phyloP scores from a whole-genome alignment of 2,113 vertebrate species.

The Oostethus manadensis region DNA sequence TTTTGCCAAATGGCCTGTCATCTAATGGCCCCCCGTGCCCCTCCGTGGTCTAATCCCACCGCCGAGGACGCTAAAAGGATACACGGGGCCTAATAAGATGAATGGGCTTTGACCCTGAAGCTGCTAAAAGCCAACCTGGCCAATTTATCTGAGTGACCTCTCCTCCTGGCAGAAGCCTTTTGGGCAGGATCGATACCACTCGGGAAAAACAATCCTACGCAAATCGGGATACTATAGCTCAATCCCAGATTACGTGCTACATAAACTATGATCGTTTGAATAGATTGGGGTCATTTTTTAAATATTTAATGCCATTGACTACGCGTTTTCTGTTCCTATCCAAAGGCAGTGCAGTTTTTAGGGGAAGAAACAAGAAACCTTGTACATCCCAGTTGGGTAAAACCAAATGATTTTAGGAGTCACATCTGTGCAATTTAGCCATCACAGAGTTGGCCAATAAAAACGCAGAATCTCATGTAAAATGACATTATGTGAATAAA shows the following conservation, averaged over 20 bases:
- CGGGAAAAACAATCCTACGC: constrained; percentile 70
- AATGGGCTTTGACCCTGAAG: constrained; percentile 90
- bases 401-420: no score
- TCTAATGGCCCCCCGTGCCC: constrained; percentile 57
- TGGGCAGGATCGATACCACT: constrained; percentile 79
- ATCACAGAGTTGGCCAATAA: no score
- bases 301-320: no score
- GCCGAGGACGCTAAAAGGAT: constrained; percentile 88
- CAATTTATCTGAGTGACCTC: constrained; percentile 86
- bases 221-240: constrained; percentile 24
- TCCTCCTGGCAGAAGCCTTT: constrained; percentile 66
- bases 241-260: constrained; percentile 22
- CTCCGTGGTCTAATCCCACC: constrained; percentile 80
- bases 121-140: constrained; percentile 87
- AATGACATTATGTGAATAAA: no score
- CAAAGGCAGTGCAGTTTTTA: no score
- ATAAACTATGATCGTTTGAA: neutral
- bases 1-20: constrained; percentile 68
- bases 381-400: no score
- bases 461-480: no score
- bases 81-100: constrained; percentile 82
- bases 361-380: no score
- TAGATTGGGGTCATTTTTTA: neutral
- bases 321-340: no score
- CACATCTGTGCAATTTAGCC: no score